Base-by-base conservation (phyloP, 2,113 vertebrate genomes). In the Lathamus discolor region DNA sequence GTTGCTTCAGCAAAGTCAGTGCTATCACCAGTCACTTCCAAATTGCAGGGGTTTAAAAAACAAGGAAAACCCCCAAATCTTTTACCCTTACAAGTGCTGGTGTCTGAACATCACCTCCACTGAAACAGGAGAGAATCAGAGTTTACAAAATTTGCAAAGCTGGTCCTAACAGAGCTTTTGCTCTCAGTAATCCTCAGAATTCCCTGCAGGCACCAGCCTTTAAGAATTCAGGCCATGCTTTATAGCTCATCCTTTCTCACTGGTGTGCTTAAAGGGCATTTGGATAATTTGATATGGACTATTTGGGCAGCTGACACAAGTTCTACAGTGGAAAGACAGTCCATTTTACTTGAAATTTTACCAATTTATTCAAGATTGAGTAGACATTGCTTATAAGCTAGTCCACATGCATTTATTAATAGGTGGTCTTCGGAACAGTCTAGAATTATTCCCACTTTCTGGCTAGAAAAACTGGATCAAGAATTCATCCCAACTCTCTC, bases 391-490 rank as follows among this genome's bases (percentile, higher is more conserved):
- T 55, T 54, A 74, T 86, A 86, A 95, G 62, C 35, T 35, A 76
- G 46, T 73, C n/a, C 37, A 64, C 29, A 23, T 19, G 39, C 39
- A 57, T 41, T 73, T 76, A 76, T 89, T 92, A 91, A 49, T 46
- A 52, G n/a, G 90, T 91, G 55, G 20, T 29, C 81, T 54, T 91
- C 33, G 87, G 70, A 89, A 69, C 31, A 89, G 57, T 31, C 70
- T 48, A 87, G 66, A 87, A 94, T 72, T 44, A 76, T 57, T 82
- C 39, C 66, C 19, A 84, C 70, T 87, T 96, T 68, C 72, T 25
- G 39, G 70, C 81, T 63, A 84, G 89, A 85, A 93, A 95, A 97
- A 92, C 80, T 68, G 73, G 89, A 89, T 93, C 68, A 76, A 92
- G 77, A 73, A 64, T 73, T 87, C 52, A 49, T 79, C 59, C 89